Base-by-base conservation (phyloP, 1,140 invertebrate species). In the Batillaria attramentaria region DNA sequence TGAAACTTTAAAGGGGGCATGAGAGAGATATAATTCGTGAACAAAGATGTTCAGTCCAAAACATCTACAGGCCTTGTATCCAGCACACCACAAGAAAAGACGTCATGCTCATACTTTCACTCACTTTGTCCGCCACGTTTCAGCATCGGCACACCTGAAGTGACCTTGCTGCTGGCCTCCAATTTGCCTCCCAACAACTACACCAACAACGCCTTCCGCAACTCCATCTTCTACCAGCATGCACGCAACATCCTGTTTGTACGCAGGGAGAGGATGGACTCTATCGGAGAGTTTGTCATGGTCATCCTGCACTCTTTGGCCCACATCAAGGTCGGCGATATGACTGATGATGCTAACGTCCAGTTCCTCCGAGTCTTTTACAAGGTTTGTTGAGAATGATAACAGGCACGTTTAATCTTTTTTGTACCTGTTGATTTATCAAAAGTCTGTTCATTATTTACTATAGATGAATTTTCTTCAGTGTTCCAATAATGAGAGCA, bases 131-230 rank as follows among this genome's bases (percentile, higher is more conserved):
- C n/a, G n/a, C n/a, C n/a, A n/a, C n/a, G n/a, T n/a, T n/a, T 3
- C 73, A 60, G 65, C 65, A 78, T 81, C 60, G 83, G 82, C 46
- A 87, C 85, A 42, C 87, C 86, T 16, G 83, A 89, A 16, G 87
- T 89, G 57, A 87, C 87, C 16, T 78, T 90, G 20, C 84, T 90
- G 2, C 81, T 90, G 41, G 88, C 89, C 37, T 86, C 88, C n/a
- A 89, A 87, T 76, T 83, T 90, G 46, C 89, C 89, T 18, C 82
- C 83, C 18, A 89, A 89, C 77, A 89, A 89, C 78, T 89, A 90
- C 75, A 77, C 81, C 62, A 81, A 79, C 37, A 90, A 89, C 83
- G 88, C 88, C 16, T 90, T 86, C 81, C 83, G 88, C 24, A 87
- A 89, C 77, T 89, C 88, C 37, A 74, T 90, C 28, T 87, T 84